Percentiles rank a stretch among this genome's conserved stretches.
Conservation (phyloP, 2,113 vertebrate genomes). For the Pangasianodon gigas region DNA sequence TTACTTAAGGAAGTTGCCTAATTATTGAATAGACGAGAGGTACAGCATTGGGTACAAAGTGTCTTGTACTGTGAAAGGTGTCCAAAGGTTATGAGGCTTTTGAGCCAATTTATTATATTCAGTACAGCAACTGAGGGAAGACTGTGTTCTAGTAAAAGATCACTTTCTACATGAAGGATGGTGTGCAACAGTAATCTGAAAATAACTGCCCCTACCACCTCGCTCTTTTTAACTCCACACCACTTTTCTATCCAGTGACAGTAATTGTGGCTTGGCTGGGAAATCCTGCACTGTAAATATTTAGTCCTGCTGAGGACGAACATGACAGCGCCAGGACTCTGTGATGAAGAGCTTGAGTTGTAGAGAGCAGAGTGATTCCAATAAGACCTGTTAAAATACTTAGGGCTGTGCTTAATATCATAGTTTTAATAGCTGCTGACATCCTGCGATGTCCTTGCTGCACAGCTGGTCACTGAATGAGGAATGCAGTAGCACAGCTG, state of each 20-base stretch:
- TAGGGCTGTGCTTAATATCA: slow-evolving; percentile 17
- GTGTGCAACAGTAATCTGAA: slow-evolving; percentile 9
- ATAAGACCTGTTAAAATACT: slow-evolving; percentile 30
- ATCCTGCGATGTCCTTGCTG: slow-evolving; percentile 12
- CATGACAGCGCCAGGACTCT: slow-evolving; percentile 27
- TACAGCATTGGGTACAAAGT: background rate
- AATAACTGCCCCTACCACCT: background rate
- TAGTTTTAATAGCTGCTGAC: background rate
- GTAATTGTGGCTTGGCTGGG: slow-evolving; percentile 42
- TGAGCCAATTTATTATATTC: background rate
- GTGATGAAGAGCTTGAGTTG: slow-evolving; percentile 18
- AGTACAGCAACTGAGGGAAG: background rate
- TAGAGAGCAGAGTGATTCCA: background rate
- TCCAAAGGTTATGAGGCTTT: background rate
- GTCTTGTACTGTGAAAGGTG: background rate
- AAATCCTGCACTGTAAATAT: slow-evolving; percentile 47
- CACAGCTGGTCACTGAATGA: slow-evolving; percentile 20
- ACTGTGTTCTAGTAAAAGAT: background rate
- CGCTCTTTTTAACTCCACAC: background rate
- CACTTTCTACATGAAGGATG: background rate
- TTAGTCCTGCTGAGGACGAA: slow-evolving; percentile 41
- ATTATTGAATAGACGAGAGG: background rate
- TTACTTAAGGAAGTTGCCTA: background rate
- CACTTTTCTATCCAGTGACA: slow-evolving; percentile 31
- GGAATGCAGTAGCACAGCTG: slow-evolving; percentile 14